phyloP scores from a whole-genome alignment of 2,113 vertebrate species.

The Butorides virescens region DNA sequence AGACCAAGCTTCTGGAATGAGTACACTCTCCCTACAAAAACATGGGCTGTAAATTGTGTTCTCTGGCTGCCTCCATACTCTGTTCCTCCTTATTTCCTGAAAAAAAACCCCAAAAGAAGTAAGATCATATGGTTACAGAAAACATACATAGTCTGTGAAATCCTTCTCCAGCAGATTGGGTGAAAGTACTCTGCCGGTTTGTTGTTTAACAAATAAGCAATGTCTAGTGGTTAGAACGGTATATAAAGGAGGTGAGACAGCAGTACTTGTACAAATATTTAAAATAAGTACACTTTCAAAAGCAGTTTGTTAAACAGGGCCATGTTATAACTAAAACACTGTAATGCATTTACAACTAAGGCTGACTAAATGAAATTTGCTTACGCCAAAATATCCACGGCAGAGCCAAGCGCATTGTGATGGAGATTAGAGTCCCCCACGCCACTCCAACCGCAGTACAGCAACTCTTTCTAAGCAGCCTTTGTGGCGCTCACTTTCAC shows the following conservation, averaged over 20 bases:
- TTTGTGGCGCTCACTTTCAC: not conserved
- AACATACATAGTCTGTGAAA: not conserved
- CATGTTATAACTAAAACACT: not conserved
- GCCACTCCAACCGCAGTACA: not conserved
- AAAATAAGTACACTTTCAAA: not conserved
- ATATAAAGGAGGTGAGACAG: not conserved
- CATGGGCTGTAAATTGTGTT: not conserved
- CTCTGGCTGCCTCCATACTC: not conserved
- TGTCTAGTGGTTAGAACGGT: not conserved
- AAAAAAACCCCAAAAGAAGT: not conserved
- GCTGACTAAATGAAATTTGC: not conserved
- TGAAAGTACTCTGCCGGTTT: not conserved
- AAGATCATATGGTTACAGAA: not conserved
- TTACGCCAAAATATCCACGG: not conserved
- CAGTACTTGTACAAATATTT: not conserved
- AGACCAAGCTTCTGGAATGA: not conserved
- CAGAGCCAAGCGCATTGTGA: not conserved
- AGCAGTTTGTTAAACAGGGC: not conserved
- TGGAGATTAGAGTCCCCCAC: not conserved
- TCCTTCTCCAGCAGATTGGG: not conserved
- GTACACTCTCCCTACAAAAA: not conserved
- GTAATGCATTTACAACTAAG: not conserved
- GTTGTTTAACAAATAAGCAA: not conserved
- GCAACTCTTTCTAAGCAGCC: not conserved
- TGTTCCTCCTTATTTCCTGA: not conserved